Base-by-base conservation (phyloP, 2,888 invertebrate species). In the Ellobium chinense region DNA sequence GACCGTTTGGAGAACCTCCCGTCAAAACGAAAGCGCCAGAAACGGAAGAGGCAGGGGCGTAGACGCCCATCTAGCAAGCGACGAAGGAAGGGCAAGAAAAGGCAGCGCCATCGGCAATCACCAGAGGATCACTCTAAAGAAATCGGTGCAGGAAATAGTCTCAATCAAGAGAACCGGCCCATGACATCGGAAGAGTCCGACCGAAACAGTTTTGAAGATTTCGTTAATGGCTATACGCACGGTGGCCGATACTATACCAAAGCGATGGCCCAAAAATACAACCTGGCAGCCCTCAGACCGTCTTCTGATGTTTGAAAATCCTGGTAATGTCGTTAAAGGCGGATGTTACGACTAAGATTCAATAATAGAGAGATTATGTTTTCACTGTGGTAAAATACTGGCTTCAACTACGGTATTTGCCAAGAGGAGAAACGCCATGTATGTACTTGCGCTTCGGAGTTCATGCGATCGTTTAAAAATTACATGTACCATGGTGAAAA, bases 211-310 rank as follows among this genome's bases (percentile, higher is more conserved):
- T 18, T 58, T 34, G 46, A 69, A 60, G 29, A 39, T 36, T 14
- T 62, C 18, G 36, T 62, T 9, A 37, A 78, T 31, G 73, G 79
- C 7, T 79, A 79, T 36, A 65, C 73, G 0, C 79, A 79, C 39
- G 73, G 79, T 18, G 73, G 79, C 0, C 14, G 73, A 4, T 74
- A 73, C 36, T 74, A 79, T 36, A 36, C 73, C n/a, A 79, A 79
- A 27, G 72, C 46, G 34, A 36, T 72, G 31, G n/a, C 27, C 14
- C 36, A 63, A 14, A 39, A 46, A 29, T 34, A 63, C 24, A 54
- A 36, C 27, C 63, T 36, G 62, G 63, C 62, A 0, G 54, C 27
- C 14, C 54, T 58, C n/a, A 31, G 56, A 34, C 46, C 36, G n/a
- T 34, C 21, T 29, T n/a, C n/a, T 65, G 34, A 29, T 18, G 29